phyloP scores from a whole-genome alignment of 64 coral and sea anemone species.

The Cladopsammia gracilis region DNA sequence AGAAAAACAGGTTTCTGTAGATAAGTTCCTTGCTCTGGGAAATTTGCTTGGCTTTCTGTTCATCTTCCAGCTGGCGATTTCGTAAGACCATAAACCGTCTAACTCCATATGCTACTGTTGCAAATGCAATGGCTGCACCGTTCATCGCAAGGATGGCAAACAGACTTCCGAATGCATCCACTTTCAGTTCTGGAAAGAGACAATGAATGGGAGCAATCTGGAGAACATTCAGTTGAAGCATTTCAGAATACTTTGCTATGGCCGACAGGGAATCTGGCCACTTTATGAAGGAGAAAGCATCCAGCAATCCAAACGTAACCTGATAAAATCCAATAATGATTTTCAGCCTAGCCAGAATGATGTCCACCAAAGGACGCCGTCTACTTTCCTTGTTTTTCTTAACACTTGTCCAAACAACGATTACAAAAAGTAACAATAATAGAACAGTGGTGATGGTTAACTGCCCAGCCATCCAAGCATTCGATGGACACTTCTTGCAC shows the following conservation, averaged over 20 bases:
- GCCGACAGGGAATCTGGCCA: conserved; percentile 39
- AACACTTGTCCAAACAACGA: conserved; percentile 13
- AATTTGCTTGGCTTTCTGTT: neutral
- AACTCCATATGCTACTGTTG: neutral
- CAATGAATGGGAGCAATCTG: conserved; percentile 57
- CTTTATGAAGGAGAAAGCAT: conserved; percentile 48
- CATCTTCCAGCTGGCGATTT: conserved; percentile 2
- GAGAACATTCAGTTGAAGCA: conserved; percentile 63
- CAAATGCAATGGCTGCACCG: neutral
- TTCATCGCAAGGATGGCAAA: conserved; percentile 27
- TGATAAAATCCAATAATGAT: conserved; percentile 81
- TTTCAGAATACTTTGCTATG: conserved; percentile 58
- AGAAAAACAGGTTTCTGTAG: conserved; percentile 30
- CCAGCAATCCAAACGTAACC: conserved; percentile 43
- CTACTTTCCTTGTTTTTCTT: conserved; percentile 10
- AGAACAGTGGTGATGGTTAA: neutral
- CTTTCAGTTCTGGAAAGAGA: conserved; percentile 22
- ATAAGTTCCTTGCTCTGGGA: conserved; percentile 31
- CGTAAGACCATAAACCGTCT: neutral
- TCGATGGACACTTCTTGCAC: conserved; percentile 23
- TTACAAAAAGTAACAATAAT: neutral
- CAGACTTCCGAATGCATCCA: conserved; percentile 40
- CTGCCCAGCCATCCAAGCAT: neutral
- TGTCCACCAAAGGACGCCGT: neutral
- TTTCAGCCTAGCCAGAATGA: conserved; percentile 54